These are phyloP conservation scores for Manis pentadactyla DNA, from an alignment of 2,797 vertebrate genomes.

Conservation along the genomic window DNA sequence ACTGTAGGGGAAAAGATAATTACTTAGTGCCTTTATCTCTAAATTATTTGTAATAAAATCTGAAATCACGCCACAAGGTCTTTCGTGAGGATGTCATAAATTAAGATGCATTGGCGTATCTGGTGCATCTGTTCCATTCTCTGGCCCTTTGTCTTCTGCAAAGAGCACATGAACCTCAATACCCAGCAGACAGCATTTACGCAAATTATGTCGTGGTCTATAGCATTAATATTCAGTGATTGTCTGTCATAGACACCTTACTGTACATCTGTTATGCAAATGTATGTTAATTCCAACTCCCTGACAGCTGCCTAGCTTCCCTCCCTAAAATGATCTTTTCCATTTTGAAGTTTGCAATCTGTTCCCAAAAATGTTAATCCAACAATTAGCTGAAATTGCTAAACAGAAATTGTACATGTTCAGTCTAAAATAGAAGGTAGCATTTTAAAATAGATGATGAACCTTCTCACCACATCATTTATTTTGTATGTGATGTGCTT, in stretches of 20 bases:
- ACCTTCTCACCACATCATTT: slow-evolving; percentile 86
- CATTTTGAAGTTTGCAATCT: slow-evolving; percentile 93
- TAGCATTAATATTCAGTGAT: slow-evolving; percentile 93
- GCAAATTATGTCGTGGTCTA: slow-evolving; percentile 90
- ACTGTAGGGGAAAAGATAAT: slow-evolving; percentile 88
- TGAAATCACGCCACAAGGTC: slow-evolving; percentile 88
- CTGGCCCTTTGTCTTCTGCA: slow-evolving; percentile 89
- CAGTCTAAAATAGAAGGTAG: slow-evolving; percentile 89
- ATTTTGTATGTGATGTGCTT: slow-evolving; percentile 85
- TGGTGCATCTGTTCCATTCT: slow-evolving; percentile 89
- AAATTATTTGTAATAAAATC: slow-evolving; percentile 90
- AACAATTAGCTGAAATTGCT: slow-evolving; percentile 91
- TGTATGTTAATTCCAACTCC: slow-evolving; percentile 90
- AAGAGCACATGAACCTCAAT: slow-evolving; percentile 89
- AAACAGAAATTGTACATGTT: slow-evolving; percentile 90
- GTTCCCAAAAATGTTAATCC: slow-evolving; percentile 91
- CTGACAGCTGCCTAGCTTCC: slow-evolving; percentile 92
- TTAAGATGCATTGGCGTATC: slow-evolving; percentile 89
- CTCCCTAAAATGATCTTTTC: slow-evolving; percentile 90
- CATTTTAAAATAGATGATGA: slow-evolving; percentile 89
- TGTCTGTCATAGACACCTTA: slow-evolving; percentile 93
- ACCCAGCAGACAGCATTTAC: slow-evolving; percentile 91
- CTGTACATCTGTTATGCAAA: slow-evolving; percentile 95
- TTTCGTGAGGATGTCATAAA: slow-evolving; percentile 90
- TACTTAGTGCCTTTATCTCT: slow-evolving; percentile 88